Evolutionary conservation across 2,113 vertebrate genomes (phyloP), one percentile per base, ranked within the genome.

Genomic region (Grammomys dolichurus): DNA sequence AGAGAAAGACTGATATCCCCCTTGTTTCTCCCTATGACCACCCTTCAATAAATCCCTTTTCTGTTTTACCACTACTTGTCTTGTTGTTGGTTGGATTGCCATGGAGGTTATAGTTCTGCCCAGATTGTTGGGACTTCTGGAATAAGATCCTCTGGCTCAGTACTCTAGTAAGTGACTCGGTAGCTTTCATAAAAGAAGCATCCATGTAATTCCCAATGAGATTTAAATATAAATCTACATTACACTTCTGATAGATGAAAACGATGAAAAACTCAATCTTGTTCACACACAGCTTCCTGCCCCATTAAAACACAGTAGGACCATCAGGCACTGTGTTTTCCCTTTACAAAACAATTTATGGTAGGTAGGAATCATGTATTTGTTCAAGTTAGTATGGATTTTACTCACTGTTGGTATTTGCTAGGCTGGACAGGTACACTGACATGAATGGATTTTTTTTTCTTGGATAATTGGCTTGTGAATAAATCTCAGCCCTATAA

Each of bases 381-480:
- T 31, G 36, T 54, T 73, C 54, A 69, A 93, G 63, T 94, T 60
- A 77, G 11, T 51, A 33, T 67, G 26, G 70, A 65, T 90, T 96
- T 96, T 84, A 22, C 31, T 92, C 48, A 48, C 31, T 85, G 40
- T 77, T 78, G 60, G 67, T 56, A 96, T 96, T 97, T 56, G 20
- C 54, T 46, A 5, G 31, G 20, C 63, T 78, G 46, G 17, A 76
- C 40, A 78, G 31, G 65, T 95, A 87, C 31, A 24, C 22, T 70
- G 81, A 60, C 9, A 54, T 89, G 75, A 78, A 56, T 81, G 67
- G 13, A 51, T 69, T 94, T 96, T 77, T 95, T 75, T 43, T 93
- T 92, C 75, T 95, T 91, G 80, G 40, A 76, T 93, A 91, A 87
- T 90, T 78, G 56, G 31, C 85, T 91, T 86, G 56, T 96, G 69